A percentile compares a stretch with the other conserved stretches of the same genome.
These are phyloP conservation scores for Drosophila aldrichi DNA, from an alignment of 2,888 invertebrate species.

Conservation along the genomic window DNA sequence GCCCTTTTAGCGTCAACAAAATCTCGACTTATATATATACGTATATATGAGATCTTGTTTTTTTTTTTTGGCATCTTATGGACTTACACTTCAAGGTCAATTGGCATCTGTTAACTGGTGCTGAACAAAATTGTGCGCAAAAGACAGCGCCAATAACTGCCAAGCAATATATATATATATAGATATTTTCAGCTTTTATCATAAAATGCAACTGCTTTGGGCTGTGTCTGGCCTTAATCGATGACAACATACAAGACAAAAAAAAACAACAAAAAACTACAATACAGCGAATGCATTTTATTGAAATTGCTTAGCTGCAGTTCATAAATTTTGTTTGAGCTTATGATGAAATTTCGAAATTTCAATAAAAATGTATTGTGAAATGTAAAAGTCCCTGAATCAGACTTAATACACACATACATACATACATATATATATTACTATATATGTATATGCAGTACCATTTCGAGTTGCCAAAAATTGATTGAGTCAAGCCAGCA, in stretches of 20 bases:
- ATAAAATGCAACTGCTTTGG: slow-evolving; percentile 71
- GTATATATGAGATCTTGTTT: background rate
- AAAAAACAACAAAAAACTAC: slow-evolving; percentile 6
- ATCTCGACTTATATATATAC: background rate
- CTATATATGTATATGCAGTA: background rate
- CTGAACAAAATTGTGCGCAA: slow-evolving; percentile 43
- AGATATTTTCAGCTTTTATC: slow-evolving; percentile 26
- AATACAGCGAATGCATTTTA: slow-evolving; percentile 45
- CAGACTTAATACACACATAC: background rate
- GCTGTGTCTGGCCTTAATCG: slow-evolving; percentile 72
- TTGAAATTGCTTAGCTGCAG: slow-evolving; percentile 49
- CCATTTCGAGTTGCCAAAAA: slow-evolving; percentile 19
- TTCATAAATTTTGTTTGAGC: slow-evolving; percentile 25
- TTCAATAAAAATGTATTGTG: slow-evolving; percentile 24
- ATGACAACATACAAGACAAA: slow-evolving; percentile 44
- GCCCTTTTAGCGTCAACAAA: slow-evolving; percentile 57
- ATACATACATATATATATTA: background rate
- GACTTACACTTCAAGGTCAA: slow-evolving; percentile 69
- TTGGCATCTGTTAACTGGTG: slow-evolving; percentile 46
- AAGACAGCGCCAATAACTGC: slow-evolving; percentile 26
- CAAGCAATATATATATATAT: slow-evolving; percentile 20
- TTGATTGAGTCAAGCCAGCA: slow-evolving; percentile 20
- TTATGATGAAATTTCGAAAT: slow-evolving; percentile 21
- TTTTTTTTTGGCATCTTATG: slow-evolving; percentile 26
- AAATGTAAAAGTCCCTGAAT: slow-evolving; percentile 25